A percentile compares a stretch with the other conserved stretches of the same genome.
Conservation (phyloP, 2,113 vertebrate species). For the Dendrocopos noguchii region DNA sequence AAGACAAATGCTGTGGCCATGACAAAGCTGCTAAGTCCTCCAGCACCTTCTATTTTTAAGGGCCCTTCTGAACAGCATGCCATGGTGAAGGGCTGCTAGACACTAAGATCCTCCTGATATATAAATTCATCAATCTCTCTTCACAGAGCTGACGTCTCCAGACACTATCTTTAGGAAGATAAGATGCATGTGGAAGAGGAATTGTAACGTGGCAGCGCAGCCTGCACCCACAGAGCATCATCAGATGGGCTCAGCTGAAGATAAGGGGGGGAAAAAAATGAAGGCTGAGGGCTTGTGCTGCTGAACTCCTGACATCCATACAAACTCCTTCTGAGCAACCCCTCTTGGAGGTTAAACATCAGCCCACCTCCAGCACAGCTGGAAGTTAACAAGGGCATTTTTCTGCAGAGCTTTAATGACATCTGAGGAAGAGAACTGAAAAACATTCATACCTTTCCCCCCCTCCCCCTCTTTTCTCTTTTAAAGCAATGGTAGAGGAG, state of each 20-base stretch:
- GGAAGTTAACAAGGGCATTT: neutral
- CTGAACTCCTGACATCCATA: neutral
- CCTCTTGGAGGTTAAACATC: neutral
- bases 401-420: neutral
- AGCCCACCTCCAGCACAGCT: neutral
- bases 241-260: neutral
- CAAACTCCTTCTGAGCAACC: neutral
- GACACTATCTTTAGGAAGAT: constrained; percentile 17
- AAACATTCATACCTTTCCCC: neutral
- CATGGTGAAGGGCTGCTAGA: constrained; percentile 3
- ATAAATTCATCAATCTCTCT: constrained; percentile 7
- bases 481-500: neutral
- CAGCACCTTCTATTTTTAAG: constrained; percentile 16
- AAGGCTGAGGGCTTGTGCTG: neutral
- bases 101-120: constrained; percentile 9
- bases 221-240: neutral
- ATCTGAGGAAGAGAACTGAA: neutral
- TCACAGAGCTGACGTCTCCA: neutral
- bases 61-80: neutral
- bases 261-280: neutral
- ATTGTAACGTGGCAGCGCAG: neutral
- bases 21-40: neutral
- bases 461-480: neutral
- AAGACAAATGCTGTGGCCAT: accelerated
- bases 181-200: constrained; percentile 23